Conservation (phyloP, 2,113 vertebrate genomes). For the Takifugu bimaculatus region DNA sequence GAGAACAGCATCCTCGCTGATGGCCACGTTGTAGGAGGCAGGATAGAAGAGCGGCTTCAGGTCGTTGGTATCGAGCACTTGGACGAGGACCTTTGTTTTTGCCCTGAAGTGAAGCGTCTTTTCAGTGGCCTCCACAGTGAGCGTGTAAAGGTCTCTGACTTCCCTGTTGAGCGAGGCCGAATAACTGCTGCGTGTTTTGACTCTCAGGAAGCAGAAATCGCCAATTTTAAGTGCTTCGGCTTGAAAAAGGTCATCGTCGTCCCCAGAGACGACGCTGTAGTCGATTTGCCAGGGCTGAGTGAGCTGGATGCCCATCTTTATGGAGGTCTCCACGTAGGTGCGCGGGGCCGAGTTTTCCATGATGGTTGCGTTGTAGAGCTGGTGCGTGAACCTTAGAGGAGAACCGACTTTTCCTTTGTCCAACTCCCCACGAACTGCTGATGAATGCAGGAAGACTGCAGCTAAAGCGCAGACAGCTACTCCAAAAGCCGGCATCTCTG, state of each 20-base stretch:
- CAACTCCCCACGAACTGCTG: slow-evolving; percentile 52
- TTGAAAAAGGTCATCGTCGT: slow-evolving; percentile 82
- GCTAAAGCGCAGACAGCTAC: slow-evolving; percentile 40
- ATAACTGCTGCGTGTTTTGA: slow-evolving; percentile 85
- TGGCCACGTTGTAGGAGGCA: slow-evolving; percentile 83
- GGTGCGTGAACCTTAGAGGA: slow-evolving; percentile 83
- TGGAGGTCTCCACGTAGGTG: slow-evolving; percentile 81
- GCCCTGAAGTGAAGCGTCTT: slow-evolving; percentile 73
- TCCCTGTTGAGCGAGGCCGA: slow-evolving; percentile 89
- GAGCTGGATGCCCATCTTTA: slow-evolving; percentile 88
- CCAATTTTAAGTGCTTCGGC: slow-evolving; percentile 81
- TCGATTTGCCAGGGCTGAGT: slow-evolving; percentile 78
- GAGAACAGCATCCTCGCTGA: slow-evolving; percentile 81
- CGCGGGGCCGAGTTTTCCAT: slow-evolving; percentile 91
- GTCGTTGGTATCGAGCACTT: slow-evolving; percentile 91
- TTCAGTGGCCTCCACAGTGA: slow-evolving; percentile 86
- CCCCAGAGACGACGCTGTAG: slow-evolving; percentile 83
- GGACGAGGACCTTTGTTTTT: slow-evolving; percentile 83
- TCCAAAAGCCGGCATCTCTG: slow-evolving; percentile 62
- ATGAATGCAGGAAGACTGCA: slow-evolving; percentile 63
- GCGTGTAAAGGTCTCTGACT: slow-evolving; percentile 83
- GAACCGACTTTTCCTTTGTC: slow-evolving; percentile 74
- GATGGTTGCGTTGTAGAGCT: slow-evolving; percentile 89
- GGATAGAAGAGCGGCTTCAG: slow-evolving; percentile 95
- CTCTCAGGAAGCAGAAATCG: slow-evolving; percentile 91